Evolutionary conservation across 2,113 vertebrate species (phyloP).

Genomic region (Arothron firmamentum): DNA sequence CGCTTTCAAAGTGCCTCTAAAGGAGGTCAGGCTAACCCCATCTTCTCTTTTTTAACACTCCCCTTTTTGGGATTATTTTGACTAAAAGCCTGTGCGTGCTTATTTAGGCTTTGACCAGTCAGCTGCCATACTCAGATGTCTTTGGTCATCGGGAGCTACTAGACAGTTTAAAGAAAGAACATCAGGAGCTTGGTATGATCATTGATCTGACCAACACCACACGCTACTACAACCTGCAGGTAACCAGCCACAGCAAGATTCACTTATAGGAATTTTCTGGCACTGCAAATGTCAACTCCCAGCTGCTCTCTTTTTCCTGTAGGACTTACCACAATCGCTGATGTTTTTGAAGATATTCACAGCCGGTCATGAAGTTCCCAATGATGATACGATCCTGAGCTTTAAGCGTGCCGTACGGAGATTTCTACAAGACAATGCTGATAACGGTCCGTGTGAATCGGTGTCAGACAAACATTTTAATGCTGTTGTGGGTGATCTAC

Average conservation of each 20-base stretch:
- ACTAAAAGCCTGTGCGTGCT: neutral
- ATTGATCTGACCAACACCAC: slow-evolving; percentile 86
- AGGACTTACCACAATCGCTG: slow-evolving; percentile 82
- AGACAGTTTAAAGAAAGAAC: slow-evolving; percentile 65
- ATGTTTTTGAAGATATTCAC: slow-evolving; percentile 83
- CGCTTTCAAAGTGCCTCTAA: slow-evolving; percentile 89
- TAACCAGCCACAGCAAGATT: neutral
- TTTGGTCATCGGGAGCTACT: slow-evolving; percentile 83
- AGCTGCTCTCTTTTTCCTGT: neutral
- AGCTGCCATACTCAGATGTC: slow-evolving; percentile 61
- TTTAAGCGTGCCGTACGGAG: slow-evolving; percentile 77
- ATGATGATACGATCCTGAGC: slow-evolving; percentile 68
- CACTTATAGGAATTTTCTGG: too few species aligned
- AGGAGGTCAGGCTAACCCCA: slow-evolving; percentile 65
- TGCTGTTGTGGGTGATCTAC: too few species aligned
- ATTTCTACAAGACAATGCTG: slow-evolving; percentile 78
- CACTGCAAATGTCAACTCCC: neutral
- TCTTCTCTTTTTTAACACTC: neutral
- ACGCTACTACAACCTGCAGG: slow-evolving; percentile 77
- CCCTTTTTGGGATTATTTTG: neutral
- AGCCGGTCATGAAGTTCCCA: slow-evolving; percentile 80
- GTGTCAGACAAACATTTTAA: neutral
- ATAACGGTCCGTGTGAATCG: slow-evolving; percentile 75
- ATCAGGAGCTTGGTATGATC: slow-evolving; percentile 84
- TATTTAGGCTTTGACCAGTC: slow-evolving; percentile 70